phyloP scores from a whole-genome alignment of 2,888 invertebrate species.

The Endotricha flammealis region DNA sequence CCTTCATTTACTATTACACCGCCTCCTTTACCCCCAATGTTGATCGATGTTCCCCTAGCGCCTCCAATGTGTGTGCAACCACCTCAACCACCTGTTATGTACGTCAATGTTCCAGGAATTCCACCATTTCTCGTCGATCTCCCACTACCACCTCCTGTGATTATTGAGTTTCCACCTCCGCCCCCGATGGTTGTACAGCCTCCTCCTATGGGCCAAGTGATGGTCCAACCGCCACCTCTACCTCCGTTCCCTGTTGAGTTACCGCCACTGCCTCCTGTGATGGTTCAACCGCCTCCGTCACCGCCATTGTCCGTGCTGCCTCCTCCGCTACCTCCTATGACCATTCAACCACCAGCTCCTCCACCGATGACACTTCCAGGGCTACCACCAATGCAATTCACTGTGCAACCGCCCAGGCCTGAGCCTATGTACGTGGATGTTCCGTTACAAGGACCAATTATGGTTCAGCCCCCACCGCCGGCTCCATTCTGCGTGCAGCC shows the following conservation, averaged over 20 bases:
- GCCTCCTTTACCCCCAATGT: constrained; percentile 46
- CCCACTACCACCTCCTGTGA: constrained; percentile 49
- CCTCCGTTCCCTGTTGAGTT: constrained; percentile 61
- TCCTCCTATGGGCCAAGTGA: constrained; percentile 51
- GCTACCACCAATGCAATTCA: constrained; percentile 49
- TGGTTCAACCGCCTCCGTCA: constrained; percentile 57
- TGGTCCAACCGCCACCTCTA: constrained; percentile 58
- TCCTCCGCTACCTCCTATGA: constrained; percentile 52
- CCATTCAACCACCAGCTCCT: constrained; percentile 54
- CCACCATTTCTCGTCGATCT: constrained; percentile 46
- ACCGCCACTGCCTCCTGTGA: constrained; percentile 53
- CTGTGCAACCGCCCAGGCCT: constrained; percentile 39
- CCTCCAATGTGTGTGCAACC: constrained; percentile 51
- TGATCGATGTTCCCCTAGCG: constrained; percentile 48
- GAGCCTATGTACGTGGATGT: constrained; percentile 29
- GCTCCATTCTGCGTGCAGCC: constrained; percentile 56
- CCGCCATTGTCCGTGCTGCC: constrained; percentile 55
- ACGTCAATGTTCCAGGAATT: constrained; percentile 45
- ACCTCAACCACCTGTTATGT: constrained; percentile 49
- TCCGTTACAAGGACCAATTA: constrained; percentile 34
- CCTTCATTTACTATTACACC: constrained; percentile 50
- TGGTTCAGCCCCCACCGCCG: constrained; percentile 51
- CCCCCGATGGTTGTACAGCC: constrained; percentile 61
- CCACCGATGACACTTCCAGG: constrained; percentile 54
- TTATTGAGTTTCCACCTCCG: constrained; percentile 55